Percentiles rank a stretch among this genome's conserved stretches.
These are phyloP conservation scores for Otocyon megalotis DNA, from an alignment of 2,113 vertebrate species.

Conservation along the genomic window DNA sequence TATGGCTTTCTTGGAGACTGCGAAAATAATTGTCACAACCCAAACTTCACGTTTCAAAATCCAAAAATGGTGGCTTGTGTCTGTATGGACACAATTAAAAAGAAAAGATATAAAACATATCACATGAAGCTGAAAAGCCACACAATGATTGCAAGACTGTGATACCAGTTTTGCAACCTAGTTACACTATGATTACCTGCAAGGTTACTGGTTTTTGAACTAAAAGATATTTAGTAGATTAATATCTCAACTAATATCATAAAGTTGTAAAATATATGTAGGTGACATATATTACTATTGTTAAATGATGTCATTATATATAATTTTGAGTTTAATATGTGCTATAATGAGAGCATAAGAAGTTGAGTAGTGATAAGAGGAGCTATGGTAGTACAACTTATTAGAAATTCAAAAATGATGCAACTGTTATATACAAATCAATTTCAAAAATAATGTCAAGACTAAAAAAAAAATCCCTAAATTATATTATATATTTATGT, in stretches of 20 bases:
- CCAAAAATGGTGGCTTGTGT: neutral
- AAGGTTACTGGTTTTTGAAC: neutral
- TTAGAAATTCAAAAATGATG: neutral
- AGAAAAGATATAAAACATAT: neutral
- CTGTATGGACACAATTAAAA: slow-evolving; percentile 4
- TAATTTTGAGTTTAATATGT: neutral
- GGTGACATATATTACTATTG: neutral
- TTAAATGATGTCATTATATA: neutral
- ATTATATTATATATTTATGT: neutral
- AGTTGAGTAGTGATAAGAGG: neutral
- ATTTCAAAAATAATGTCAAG: neutral
- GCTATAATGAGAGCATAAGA: neutral
- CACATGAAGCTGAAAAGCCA: neutral
- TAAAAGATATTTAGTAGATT: neutral
- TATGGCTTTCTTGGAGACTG: neutral
- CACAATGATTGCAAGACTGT: neutral
- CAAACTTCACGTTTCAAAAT: neutral
- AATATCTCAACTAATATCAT: neutral
- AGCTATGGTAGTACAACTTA: neutral
- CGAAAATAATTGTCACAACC: neutral
- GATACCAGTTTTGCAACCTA: neutral
- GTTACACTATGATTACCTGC: neutral
- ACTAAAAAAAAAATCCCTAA: neutral
- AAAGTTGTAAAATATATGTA: neutral
- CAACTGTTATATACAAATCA: neutral